Evolutionary conservation across 2,888 invertebrate genomes (phyloP).

Genomic region (Rhagium mordax): DNA sequence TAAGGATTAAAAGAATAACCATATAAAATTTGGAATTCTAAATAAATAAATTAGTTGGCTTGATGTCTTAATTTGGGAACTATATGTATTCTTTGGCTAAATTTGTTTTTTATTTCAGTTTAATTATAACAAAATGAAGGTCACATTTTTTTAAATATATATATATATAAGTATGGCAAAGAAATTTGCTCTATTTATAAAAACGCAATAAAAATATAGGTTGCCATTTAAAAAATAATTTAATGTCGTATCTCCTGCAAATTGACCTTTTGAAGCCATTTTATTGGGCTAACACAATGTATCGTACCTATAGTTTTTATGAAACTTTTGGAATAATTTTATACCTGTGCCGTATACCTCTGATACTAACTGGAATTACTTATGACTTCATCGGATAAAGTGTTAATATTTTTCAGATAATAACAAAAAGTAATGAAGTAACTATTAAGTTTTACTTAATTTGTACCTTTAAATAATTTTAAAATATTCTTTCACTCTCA

Average conservation of each 20-base stretch:
- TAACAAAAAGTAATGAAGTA: too few species aligned
- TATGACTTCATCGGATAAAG: too few species aligned
- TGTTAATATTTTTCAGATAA: too few species aligned
- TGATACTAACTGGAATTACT: too few species aligned
- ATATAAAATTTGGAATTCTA: not conserved
- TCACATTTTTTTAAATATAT: not conserved
- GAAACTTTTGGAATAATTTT: too few species aligned
- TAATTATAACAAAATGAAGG: not conserved
- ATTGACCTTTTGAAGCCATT: too few species aligned
- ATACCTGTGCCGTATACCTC: too few species aligned
- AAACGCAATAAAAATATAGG: not conserved
- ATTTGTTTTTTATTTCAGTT: not conserved
- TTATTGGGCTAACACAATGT: too few species aligned
- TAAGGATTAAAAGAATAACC: not conserved
- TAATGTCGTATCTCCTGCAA: not conserved
- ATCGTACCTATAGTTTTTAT: too few species aligned
- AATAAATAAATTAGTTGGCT: not conserved
- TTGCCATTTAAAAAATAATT: not conserved
- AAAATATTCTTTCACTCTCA: constrained; percentile 3
- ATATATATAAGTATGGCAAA: not conserved
- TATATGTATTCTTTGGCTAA: not conserved
- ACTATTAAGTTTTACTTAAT: not conserved
- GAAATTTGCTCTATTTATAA: not conserved
- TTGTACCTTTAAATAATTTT: not conserved
- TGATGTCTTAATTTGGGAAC: not conserved